Evolutionary conservation across 1,140 invertebrate species (phyloP).

Genomic region (Steinernema feltiae): DNA sequence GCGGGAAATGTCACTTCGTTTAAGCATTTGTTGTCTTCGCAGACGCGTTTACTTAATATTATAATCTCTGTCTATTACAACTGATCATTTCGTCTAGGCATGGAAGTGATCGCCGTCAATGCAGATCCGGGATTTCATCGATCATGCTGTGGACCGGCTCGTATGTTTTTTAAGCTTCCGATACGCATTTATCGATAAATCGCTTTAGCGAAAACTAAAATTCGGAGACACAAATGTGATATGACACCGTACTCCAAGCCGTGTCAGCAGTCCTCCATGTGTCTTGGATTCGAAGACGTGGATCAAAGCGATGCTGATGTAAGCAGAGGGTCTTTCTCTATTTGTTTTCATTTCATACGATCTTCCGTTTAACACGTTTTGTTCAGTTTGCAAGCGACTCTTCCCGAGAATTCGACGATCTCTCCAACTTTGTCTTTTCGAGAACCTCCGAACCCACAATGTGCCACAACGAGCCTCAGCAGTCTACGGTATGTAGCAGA

Average conservation of each 20-base stretch:
- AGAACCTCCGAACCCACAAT: not conserved
- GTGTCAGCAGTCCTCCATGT: not conserved
- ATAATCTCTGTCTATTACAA: not conserved
- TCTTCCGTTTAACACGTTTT: too few species aligned
- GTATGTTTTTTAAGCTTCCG: not conserved
- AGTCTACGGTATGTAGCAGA: not conserved
- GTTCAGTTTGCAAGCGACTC: not conserved
- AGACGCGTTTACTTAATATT: not conserved
- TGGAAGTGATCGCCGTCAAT: conserved; percentile 4
- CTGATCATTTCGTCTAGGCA: not conserved
- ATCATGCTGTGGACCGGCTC: conserved; percentile 8
- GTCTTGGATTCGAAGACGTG: not conserved
- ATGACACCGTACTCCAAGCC: not conserved
- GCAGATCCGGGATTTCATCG: not conserved
- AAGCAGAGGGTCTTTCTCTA: not conserved
- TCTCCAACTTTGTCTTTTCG: not conserved
- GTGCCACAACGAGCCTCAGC: not conserved
- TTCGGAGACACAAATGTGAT: not conserved
- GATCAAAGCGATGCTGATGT: not conserved
- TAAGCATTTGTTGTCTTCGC: not conserved
- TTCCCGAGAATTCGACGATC: not conserved
- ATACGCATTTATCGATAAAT: not conserved
- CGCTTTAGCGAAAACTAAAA: not conserved
- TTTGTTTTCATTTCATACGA: not conserved
- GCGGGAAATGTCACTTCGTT: not conserved